phyloP scores from a whole-genome alignment of 2,113 vertebrate genomes.

The Ia io region DNA sequence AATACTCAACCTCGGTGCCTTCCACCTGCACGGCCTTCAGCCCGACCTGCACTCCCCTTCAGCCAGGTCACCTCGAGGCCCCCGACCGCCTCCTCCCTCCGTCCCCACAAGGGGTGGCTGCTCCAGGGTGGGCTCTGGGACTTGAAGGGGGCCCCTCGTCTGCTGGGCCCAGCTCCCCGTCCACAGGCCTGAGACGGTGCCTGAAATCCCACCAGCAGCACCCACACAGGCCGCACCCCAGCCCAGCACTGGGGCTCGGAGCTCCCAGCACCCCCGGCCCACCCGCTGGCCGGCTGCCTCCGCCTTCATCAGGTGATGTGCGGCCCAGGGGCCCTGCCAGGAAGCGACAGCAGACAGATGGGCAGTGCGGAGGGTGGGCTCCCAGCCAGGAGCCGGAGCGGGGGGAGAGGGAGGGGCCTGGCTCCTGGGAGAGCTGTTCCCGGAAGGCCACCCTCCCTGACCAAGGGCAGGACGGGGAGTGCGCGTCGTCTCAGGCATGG shows the following conservation, averaged over 20 bases:
- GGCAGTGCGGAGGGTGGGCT: slow-evolving; percentile 53
- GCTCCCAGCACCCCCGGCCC: neutral
- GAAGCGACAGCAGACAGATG: slow-evolving; percentile 58
- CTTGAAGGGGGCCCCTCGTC: neutral
- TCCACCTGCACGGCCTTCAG: neutral
- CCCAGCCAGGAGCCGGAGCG: slow-evolving; percentile 43
- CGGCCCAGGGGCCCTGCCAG: slow-evolving; percentile 52
- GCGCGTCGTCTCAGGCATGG: neutral
- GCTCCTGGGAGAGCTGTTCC: slow-evolving; percentile 57
- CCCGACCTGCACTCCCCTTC: neutral
- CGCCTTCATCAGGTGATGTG: slow-evolving; percentile 1
- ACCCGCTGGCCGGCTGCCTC: neutral
- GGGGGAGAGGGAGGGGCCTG: neutral
- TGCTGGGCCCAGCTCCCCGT: neutral
- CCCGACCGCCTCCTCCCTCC: neutral
- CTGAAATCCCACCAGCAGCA: neutral
- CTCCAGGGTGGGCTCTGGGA: neutral
- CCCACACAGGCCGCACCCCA: rapidly evolving
- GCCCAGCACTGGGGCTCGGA: rapidly evolving
- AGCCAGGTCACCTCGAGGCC: neutral
- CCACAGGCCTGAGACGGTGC: neutral
- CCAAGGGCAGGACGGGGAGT: neutral
- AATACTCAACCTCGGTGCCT: neutral
- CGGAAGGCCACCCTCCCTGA: slow-evolving; percentile 49
- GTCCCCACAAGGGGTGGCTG: neutral